phyloP scores from a whole-genome alignment of 1,140 invertebrate genomes.

The Drosophila repletoides region DNA sequence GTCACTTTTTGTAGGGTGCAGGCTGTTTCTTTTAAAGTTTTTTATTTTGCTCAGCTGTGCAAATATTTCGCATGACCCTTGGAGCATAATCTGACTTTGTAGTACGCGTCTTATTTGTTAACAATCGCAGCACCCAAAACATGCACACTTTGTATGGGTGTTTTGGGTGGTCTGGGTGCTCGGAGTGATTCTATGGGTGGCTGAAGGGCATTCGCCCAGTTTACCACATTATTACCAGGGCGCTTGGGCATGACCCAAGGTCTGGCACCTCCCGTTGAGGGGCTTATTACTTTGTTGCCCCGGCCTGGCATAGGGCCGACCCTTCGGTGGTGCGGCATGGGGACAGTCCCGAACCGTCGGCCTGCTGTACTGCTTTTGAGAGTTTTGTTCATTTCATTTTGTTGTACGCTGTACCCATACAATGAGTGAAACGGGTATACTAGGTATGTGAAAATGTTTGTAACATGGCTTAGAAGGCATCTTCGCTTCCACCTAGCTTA shows the following conservation, averaged over 20 bases:
- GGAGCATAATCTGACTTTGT: slow-evolving; percentile 20
- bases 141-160: neutral
- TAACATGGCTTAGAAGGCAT: too few relatives aligned
- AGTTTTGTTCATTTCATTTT: slow-evolving; percentile 49
- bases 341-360: neutral
- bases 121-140: slow-evolving; percentile 21
- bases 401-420: neutral
- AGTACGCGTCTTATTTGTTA: slow-evolving; percentile 38
- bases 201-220: slow-evolving; percentile 31
- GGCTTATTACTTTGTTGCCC: slow-evolving; percentile 67
- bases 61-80: slow-evolving; percentile 4
- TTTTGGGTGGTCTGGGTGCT: neutral
- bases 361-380: slow-evolving; percentile 8
- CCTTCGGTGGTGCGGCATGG: neutral
- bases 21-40: neutral
- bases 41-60: neutral
- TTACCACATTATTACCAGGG: slow-evolving; percentile 71
- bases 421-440: neutral
- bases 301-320: neutral
- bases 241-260: slow-evolving; percentile 72
- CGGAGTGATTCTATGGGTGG: neutral
- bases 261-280: slow-evolving; percentile 63
- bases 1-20: neutral
- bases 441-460: neutral
- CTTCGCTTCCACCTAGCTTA: too few relatives aligned